A percentile compares a stretch with the other conserved stretches of the same genome.
phyloP scores from a whole-genome alignment of 92 coral and sea anemone genomes.

The Pocillopora grandis region DNA sequence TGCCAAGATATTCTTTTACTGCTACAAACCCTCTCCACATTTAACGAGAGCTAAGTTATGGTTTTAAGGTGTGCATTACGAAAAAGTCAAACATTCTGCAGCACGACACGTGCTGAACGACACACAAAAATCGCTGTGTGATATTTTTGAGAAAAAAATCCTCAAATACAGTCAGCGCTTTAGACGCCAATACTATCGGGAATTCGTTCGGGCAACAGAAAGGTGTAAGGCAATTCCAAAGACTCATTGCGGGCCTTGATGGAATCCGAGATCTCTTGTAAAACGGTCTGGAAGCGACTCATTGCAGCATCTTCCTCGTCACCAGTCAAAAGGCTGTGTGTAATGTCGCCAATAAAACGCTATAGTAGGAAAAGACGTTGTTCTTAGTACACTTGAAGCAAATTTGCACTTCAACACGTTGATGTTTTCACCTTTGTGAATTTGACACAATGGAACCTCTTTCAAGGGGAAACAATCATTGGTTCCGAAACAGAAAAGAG shows the following conservation, averaged over 20 bases:
- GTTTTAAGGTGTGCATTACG: too few relatives aligned
- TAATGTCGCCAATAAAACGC: slow-evolving; percentile 38
- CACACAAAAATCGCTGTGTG: too few relatives aligned
- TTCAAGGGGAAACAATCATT: too few relatives aligned
- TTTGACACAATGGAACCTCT: too few relatives aligned
- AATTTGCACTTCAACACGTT: not conserved
- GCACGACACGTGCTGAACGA: too few relatives aligned
- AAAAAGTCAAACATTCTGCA: too few relatives aligned
- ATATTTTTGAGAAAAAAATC: not conserved
- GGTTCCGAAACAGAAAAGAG: too few relatives aligned
- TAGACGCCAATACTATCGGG: slow-evolving; percentile 62
- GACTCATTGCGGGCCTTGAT: slow-evolving; percentile 58
- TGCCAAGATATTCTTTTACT: too few relatives aligned
- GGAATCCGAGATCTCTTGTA: slow-evolving; percentile 46
- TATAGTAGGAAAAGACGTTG: not conserved
- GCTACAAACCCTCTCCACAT: too few relatives aligned
- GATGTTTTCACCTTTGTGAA: too few relatives aligned
- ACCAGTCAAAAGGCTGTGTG: slow-evolving; percentile 10
- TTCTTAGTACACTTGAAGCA: not conserved
- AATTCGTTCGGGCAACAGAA: slow-evolving; percentile 65
- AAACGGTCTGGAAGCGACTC: slow-evolving; percentile 44
- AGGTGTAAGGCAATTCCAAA: slow-evolving; percentile 52
- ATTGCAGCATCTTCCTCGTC: slow-evolving; percentile 48
- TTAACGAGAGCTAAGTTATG: too few relatives aligned
- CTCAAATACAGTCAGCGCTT: not conserved